A percentile compares a stretch with the other conserved stretches of the same genome.
These are phyloP conservation scores for Oikopleura albicans DNA, from an alignment of 23 tunicate species.

Conservation along the genomic window DNA sequence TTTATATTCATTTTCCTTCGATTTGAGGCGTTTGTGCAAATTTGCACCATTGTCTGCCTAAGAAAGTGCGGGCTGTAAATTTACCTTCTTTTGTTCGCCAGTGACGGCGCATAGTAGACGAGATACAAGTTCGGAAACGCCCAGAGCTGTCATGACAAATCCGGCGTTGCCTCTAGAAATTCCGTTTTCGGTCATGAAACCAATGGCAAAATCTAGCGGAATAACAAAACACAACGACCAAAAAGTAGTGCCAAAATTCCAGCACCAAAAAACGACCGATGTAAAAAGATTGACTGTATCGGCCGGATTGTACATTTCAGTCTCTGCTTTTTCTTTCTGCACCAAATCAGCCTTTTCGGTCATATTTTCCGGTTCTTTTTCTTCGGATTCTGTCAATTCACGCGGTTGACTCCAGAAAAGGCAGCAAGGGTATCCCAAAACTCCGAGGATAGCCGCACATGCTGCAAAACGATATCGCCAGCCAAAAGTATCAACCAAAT, in stretches of 20 bases:
- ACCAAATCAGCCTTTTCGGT: not conserved
- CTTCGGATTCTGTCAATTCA: not conserved
- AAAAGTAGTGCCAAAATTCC: not conserved
- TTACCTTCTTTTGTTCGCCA: not conserved
- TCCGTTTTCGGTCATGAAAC: slow-evolving; percentile 1
- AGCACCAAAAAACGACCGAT: not conserved
- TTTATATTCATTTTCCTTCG: too few relatives aligned
- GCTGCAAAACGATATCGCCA: not conserved
- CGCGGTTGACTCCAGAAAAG: not conserved
- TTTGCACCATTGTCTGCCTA: too few relatives aligned
- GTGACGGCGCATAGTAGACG: not conserved
- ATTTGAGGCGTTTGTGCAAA: too few relatives aligned
- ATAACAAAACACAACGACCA: slow-evolving; percentile 6
- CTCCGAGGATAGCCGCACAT: not conserved
- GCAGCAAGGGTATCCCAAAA: not conserved
- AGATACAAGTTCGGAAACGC: not conserved
- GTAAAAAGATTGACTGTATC: not conserved
- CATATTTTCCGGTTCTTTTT: not conserved
- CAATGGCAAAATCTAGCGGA: slow-evolving; percentile 13
- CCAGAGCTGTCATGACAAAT: not conserved
- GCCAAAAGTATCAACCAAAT: not conserved
- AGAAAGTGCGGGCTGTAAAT: too few relatives aligned
- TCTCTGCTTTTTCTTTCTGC: not conserved
- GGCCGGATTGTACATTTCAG: not conserved
- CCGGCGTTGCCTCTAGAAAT: not conserved